Evolutionary conservation across 2,888 invertebrate genomes (phyloP), one percentile per base, ranked within the genome.

Genomic region (Dolichopus griseipennis): DNA sequence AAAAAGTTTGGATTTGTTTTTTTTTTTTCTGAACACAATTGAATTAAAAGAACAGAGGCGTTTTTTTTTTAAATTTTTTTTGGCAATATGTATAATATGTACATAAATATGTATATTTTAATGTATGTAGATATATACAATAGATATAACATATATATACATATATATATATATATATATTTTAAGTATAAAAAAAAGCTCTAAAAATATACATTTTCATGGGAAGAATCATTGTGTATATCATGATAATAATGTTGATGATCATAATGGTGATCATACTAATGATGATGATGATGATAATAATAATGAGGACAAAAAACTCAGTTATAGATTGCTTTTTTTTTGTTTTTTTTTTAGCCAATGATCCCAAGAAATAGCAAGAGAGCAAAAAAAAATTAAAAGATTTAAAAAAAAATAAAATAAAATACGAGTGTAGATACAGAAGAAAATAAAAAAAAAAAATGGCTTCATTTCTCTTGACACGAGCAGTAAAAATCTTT

Each of bases 31-130:
- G 6, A 52, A 52, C 52, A 52, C 52, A 52, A 52, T 52, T 52
- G 52, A 52, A 52, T 52, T 52, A 52, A 52, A 52, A 52, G 52
- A 52, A 52, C 52, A 52, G 52, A 52, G 52, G 52, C 52, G 52
- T 52, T 52, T 52, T 52, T 27, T 27, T 27, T 27, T 27, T 27
- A 27, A n/a, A 27, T 27, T 52, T 52, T n/a, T 52, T 52, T n/a
- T 52, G 15, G 52, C 18, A 18, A 52, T 18, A 52, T 52, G 15
- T 18, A 18, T 43, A 34, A 10, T n/a, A n/a, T 43, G 43, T 43
- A 43, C 12, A 43, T 43, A 43, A 3, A 43, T 43, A 43, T 43
- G 43, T 43, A 43, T 43, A 9, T 34, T 34, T 34, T 34, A 7
- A 34, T 37, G 12, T 37, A 37, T 12, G 1, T 37, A 37, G 6